These are phyloP conservation scores for Hoplias malabaricus DNA, from an alignment of 2,113 vertebrate genomes.

Conservation along the genomic window DNA sequence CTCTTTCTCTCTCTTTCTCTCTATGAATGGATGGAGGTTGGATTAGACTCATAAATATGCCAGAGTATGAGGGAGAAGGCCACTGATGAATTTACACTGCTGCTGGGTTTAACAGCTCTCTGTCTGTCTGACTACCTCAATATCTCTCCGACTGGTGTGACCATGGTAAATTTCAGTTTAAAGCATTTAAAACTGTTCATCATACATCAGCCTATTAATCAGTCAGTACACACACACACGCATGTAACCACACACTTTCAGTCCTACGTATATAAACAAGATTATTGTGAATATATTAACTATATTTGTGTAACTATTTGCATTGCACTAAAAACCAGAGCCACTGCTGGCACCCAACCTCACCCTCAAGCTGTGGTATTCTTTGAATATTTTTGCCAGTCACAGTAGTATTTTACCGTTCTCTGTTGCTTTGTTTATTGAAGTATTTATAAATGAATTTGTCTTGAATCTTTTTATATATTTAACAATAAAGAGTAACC, in stretches of 20 bases:
- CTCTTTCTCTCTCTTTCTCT: constrained; percentile 12
- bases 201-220: background rate
- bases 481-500: too few relatives aligned
- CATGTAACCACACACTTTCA: constrained; percentile 3
- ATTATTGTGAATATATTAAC: background rate
- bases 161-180: background rate
- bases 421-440: too few relatives aligned
- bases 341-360: background rate
- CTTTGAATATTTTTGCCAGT: background rate
- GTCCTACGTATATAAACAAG: background rate
- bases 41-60: constrained; percentile 44
- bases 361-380: background rate
- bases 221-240: background rate
- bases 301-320: background rate
- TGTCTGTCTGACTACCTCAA: background rate
- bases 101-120: constrained; percentile 13
- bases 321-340: background rate
- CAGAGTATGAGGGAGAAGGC: constrained; percentile 37
- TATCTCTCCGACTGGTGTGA: background rate
- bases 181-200: background rate
- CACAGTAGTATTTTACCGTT: background rate
- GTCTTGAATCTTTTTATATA: too few relatives aligned
- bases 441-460: too few relatives aligned
- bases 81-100: constrained; percentile 41
- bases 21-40: constrained; percentile 23